Conservation (phyloP, 2,113 vertebrate species). For the Passer domesticus region DNA sequence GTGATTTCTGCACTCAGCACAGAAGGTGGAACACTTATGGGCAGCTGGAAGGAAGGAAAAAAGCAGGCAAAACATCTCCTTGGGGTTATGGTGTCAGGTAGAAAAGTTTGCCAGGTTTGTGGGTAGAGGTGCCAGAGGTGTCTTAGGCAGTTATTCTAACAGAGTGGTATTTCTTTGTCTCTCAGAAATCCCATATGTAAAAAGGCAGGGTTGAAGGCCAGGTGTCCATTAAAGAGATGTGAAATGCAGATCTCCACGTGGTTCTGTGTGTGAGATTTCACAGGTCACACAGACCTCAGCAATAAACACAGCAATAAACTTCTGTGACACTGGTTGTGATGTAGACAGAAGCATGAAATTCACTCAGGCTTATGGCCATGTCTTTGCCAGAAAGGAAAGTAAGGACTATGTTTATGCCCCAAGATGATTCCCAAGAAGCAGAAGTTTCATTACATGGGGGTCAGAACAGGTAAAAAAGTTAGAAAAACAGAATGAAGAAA, state of each 20-base stretch:
- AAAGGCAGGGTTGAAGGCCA: background rate
- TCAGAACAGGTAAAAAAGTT: background rate
- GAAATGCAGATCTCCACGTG: background rate
- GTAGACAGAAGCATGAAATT: background rate
- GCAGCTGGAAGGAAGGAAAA: background rate
- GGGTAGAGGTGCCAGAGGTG: background rate
- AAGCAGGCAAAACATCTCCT: background rate
- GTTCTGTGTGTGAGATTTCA: background rate
- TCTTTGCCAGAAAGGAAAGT: background rate
- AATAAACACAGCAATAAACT: background rate
- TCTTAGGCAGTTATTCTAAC: background rate
- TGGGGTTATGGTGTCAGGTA: background rate
- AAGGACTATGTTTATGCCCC: background rate
- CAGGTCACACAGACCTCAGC: background rate
- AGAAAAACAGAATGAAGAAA: background rate
- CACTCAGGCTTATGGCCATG: background rate
- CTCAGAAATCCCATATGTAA: background rate
- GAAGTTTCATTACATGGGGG: background rate
- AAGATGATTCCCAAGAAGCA: background rate
- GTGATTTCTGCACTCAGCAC: slow-evolving; percentile 30
- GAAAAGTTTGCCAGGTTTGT: background rate
- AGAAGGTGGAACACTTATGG: background rate
- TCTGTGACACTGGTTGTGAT: background rate
- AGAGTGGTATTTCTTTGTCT: background rate
- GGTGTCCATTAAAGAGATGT: background rate